Base-by-base conservation (phyloP, 2,797 vertebrate genomes). In the Pseudochirops corinnae region DNA sequence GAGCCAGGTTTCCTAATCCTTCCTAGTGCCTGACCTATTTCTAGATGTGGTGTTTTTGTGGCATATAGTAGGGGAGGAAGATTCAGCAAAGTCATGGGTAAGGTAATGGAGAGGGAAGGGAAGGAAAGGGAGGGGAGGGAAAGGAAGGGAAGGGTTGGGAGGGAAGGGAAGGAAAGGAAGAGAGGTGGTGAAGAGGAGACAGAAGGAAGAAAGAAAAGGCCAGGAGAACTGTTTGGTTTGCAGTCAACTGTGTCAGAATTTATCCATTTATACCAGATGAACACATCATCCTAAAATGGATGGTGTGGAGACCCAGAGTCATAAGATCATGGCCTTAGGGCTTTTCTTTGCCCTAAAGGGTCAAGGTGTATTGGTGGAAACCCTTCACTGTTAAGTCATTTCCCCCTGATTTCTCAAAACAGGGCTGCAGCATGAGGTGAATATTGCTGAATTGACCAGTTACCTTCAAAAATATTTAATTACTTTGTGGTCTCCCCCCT, bases 31-130 rank as follows among this genome's bases (percentile, higher is more conserved):
- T 93, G 82, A 56, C 50, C 13, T 46, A 90, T 55, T 96, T 94
- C 1, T 90, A 90, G 31, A 92, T 92, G 62, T 55, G 56, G 2
- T 90, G 74, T 95, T 95, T 96, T 95, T 58, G 39, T 93, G 53
- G 16, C n/a, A 67, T 92, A 62, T 18, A 74, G 50, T 11, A 29
- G 55, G 58, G 39, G 55, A 56, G 3, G 56, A 93, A 87, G 60
- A 55, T 14, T 90, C 58, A 74, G 92, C 82, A 90, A 92, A 96
- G 74, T 95, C 58, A 12, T 60, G 29, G 3, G 10, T 60, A 31
- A 60, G 28, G 31, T 60, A 60, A 60, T 60, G n/a, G 87, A 91
- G 92, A 95, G 82, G 60, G 92, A 46, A 46, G 62, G 82, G 33
- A 57, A 93, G 14, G 18, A 1, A 57, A 55, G 56, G 29, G 67